These are phyloP conservation scores for Notodonta dromedarius DNA, from an alignment of 2,888 invertebrate species.

Conservation along the genomic window DNA sequence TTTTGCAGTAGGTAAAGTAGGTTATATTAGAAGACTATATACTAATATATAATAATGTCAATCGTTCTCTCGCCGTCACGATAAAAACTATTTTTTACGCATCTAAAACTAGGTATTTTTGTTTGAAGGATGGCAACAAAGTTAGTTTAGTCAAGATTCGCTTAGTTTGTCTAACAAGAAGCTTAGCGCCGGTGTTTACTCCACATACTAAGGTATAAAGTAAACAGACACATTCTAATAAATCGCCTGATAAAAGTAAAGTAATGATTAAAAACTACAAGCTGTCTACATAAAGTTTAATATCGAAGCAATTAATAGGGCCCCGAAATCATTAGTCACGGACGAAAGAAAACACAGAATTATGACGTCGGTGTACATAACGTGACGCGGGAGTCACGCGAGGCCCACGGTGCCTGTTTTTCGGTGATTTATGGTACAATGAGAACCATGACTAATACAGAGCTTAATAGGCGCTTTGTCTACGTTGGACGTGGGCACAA, in stretches of 20 bases:
- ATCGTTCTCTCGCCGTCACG: too few species aligned
- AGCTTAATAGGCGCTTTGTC: constrained; percentile 60
- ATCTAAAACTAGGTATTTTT: too few species aligned
- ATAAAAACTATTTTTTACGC: too few species aligned
- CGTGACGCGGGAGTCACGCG: constrained; percentile 58
- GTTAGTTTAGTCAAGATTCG: too few species aligned
- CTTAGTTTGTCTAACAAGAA: too few species aligned
- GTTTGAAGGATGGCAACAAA: too few species aligned
- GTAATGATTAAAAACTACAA: background rate
- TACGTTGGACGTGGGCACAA: constrained; percentile 42
- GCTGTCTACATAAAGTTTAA: constrained; percentile 36
- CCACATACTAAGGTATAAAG: too few species aligned
- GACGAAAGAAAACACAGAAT: constrained; percentile 70
- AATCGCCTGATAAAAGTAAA: background rate
- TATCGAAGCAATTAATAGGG: constrained; percentile 59
- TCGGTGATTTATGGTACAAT: constrained; percentile 77
- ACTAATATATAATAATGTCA: too few species aligned
- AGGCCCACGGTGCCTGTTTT: constrained; percentile 64
- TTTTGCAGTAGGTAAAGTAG: too few species aligned
- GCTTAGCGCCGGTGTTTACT: too few species aligned
- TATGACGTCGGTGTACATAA: constrained; percentile 75
- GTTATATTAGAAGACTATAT: too few species aligned
- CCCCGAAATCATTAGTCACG: constrained; percentile 69
- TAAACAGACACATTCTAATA: background rate
- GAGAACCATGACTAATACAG: constrained; percentile 73